Evolutionary conservation across 1,140 invertebrate genomes (phyloP).

Genomic region (Teleopsis dalmanni): DNA sequence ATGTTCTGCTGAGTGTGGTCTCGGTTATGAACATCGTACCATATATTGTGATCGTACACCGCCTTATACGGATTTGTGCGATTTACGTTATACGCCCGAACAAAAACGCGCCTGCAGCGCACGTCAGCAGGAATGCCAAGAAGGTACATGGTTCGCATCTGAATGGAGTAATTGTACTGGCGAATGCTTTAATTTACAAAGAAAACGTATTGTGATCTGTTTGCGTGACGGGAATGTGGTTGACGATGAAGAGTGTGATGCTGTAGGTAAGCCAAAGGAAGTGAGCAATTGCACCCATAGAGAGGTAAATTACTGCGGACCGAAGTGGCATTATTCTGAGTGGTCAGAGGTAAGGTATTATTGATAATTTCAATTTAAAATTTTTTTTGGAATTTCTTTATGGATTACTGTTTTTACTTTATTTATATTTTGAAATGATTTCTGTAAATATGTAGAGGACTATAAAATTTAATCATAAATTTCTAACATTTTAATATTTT

Average conservation of each 20-base stretch:
- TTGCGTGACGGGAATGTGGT: constrained; percentile 39
- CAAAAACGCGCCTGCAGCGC: constrained; percentile 52
- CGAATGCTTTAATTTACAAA: constrained; percentile 35
- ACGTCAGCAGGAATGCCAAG: constrained; percentile 46
- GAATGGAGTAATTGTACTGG: constrained; percentile 53
- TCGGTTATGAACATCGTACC: constrained; percentile 17
- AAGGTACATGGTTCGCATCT: constrained; percentile 56
- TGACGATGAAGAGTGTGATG: constrained; percentile 23
- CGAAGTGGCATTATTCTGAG: constrained; percentile 52
- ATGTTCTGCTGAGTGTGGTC: constrained; percentile 14
- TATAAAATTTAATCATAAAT: no score
- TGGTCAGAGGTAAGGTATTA: constrained; percentile 52
- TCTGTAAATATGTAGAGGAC: no score
- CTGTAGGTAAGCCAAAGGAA: constrained; percentile 10
- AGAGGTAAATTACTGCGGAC: constrained; percentile 44
- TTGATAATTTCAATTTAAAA: no score
- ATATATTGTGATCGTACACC: constrained; percentile 31
- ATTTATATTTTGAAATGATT: no score
- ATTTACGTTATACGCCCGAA: constrained; percentile 51
- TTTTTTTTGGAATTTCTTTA: no score
- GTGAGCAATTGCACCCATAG: constrained; percentile 37
- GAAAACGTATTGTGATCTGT: constrained; percentile 45
- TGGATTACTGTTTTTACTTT: no score
- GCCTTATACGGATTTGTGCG: constrained; percentile 46
- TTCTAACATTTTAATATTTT: no score